Evolutionary conservation across 37 sponge, comb jelly and placozoan genomes (phyloP).

Genomic region (Amphimedon queenslandica): DNA sequence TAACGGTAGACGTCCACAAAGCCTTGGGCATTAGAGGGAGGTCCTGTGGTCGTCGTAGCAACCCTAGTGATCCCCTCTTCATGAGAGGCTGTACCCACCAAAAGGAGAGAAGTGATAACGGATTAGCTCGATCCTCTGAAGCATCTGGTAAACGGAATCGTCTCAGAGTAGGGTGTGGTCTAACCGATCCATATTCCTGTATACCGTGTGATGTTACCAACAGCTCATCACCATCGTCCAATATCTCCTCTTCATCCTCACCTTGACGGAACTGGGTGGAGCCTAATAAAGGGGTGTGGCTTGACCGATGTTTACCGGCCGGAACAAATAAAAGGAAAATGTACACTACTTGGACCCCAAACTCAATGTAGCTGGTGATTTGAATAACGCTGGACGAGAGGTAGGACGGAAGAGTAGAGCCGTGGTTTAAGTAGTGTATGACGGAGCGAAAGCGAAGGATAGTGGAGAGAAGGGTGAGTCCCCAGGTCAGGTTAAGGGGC

Average conservation of each 20-base stretch:
- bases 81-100: constrained; percentile 84
- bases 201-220: background rate
- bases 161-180: background rate
- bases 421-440: constrained; percentile 6
- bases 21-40: constrained; percentile 53
- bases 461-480: constrained; percentile 22
- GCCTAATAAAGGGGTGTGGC: background rate
- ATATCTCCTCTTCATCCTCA: background rate
- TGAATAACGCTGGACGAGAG: background rate
- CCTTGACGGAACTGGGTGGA: background rate
- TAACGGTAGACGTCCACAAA: constrained; percentile 31
- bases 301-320: background rate
- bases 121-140: constrained; percentile 61
- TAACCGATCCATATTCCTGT: background rate
- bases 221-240: background rate
- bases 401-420: background rate
- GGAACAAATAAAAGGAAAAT: constrained; percentile 32
- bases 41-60: constrained; percentile 42
- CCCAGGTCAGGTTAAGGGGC: constrained; percentile 47
- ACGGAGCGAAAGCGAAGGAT: constrained; percentile 34
- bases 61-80: constrained; percentile 59
- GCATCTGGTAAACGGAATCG: background rate
- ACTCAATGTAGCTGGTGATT: constrained; percentile 23
- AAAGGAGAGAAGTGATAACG: constrained; percentile 62
- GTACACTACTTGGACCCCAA: constrained; percentile 52